Percentiles rank a stretch among this genome's conserved stretches.
These are phyloP conservation scores for Amphipoea lucens DNA, from an alignment of 2,888 invertebrate species.

Conservation along the genomic window DNA sequence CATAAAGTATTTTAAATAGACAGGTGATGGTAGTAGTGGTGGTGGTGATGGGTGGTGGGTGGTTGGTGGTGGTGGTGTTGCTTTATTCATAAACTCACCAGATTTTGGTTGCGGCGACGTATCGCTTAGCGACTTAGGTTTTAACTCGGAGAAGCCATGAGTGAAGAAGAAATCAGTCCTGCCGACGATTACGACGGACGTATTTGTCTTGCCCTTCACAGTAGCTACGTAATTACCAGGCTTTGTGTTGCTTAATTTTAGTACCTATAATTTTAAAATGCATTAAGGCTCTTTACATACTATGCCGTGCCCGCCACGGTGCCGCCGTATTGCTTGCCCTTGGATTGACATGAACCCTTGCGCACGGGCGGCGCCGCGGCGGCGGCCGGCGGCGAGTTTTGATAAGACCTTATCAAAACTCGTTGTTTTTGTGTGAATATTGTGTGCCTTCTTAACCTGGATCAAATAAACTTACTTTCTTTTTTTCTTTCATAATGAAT, in stretches of 20 bases:
- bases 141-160: slow-evolving; percentile 59
- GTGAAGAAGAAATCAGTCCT: slow-evolving; percentile 64
- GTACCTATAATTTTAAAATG: slow-evolving; percentile 38
- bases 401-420: too few species aligned
- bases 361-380: too few species aligned
- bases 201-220: slow-evolving; percentile 31
- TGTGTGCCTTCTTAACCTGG: too few species aligned
- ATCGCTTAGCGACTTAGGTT: slow-evolving; percentile 45
- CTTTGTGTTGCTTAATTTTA: slow-evolving; percentile 40
- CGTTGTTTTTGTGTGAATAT: too few species aligned
- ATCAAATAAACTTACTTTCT: too few species aligned
- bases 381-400: too few species aligned
- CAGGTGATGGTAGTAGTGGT: too few species aligned
- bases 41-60: too few species aligned
- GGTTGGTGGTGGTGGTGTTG: not conserved
- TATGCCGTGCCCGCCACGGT: too few species aligned
- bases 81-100: slow-evolving; percentile 43
- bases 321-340: too few species aligned
- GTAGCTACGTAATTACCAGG: slow-evolving; percentile 52
- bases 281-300: not conserved
- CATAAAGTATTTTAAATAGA: not conserved
- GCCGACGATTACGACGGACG: slow-evolving; percentile 50
- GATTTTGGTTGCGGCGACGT: slow-evolving; percentile 57
- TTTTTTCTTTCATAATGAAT: too few species aligned
- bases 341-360: too few species aligned